Base-by-base conservation (phyloP, 2,888 invertebrate species). In the Standfussiana lucernea region DNA sequence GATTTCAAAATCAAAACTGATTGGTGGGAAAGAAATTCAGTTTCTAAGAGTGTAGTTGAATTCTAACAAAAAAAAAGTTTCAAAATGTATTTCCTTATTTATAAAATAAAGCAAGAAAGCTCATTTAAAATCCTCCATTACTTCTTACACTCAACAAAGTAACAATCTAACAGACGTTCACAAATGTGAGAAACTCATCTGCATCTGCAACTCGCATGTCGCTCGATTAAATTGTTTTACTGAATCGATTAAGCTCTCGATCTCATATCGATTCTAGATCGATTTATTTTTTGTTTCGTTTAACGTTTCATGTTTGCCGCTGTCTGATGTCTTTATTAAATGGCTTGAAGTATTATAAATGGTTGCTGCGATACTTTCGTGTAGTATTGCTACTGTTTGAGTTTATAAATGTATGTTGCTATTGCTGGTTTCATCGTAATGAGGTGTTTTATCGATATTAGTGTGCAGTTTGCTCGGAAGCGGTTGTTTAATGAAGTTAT, bases 151-250 rank as follows among this genome's bases (percentile, higher is more conserved):
- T 18, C 77, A 70, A 83, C 83, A 76, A 83, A 84, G 74, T 81
- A 75, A 75, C 61, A 15, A 75, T 86, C 83, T 84, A 83, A 84
- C 74, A 72, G 71, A 85, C 80, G 65, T 68, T 83, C 86, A 88
- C 87, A 86, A 89, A 90, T 91, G 90, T 91, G 91, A 92, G 91
- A 95, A 93, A 87, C 92, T 93, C 92, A 94, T 95, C 91, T 94
- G 91, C 95, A 94, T 94, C 85, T 88, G 89, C 91, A 87, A 91
- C 90, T 90, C 89, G 93, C 92, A 91, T 92, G 93, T 93, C 90
- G 90, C 92, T 90, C 91, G 93, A 94, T 94, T 93, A 95, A 95
- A 95, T 95, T 94, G 95, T 95, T 95, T 95, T 92, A 91, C 94
- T 91, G 94, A 94, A 95, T 95, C 95, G 95, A 96, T 96, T 96